Evolutionary conservation across 2,113 vertebrate genomes (phyloP).

Genomic region (Dicaeum eximium): DNA sequence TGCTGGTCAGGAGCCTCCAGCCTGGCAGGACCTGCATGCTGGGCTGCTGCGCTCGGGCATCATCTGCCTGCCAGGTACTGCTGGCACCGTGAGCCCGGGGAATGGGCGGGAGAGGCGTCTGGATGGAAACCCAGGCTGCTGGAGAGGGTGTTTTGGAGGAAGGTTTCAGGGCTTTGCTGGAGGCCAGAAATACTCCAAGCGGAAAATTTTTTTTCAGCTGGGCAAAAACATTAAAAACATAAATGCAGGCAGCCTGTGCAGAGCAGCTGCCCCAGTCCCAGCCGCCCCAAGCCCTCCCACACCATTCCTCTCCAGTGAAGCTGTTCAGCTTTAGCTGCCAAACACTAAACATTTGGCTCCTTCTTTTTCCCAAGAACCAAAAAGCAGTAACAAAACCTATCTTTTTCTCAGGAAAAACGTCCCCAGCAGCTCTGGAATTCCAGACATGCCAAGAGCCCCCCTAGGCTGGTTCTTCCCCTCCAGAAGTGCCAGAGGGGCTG

Average conservation of each 20-base stretch:
- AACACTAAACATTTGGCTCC: conserved; percentile 16
- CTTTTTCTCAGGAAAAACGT: not conserved
- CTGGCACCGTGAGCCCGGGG: accelerated
- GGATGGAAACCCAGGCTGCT: not conserved
- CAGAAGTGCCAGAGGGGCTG: not conserved
- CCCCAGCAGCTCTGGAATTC: not conserved
- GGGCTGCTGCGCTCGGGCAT: conserved; percentile 79
- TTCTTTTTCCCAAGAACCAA: not conserved
- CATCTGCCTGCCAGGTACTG: conserved; percentile 83
- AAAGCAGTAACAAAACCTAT: not conserved
- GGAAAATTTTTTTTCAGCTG: not conserved
- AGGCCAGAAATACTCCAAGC: not conserved
- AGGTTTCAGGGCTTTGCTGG: not conserved
- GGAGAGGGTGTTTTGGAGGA: not conserved
- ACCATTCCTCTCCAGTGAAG: conserved; percentile 57
- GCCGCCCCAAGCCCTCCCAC: conserved; percentile 38
- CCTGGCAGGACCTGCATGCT: conserved; percentile 59
- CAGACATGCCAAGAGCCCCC: accelerated
- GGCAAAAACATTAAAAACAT: not conserved
- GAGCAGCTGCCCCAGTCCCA: not conserved
- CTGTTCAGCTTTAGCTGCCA: conserved; percentile 17
- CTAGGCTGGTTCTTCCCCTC: not conserved
- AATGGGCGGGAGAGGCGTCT: accelerated
- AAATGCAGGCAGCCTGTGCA: not conserved
- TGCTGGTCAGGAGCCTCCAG: conserved; percentile 23